phyloP scores from a whole-genome alignment of 2,113 vertebrate species.

The Mirza zaza region DNA sequence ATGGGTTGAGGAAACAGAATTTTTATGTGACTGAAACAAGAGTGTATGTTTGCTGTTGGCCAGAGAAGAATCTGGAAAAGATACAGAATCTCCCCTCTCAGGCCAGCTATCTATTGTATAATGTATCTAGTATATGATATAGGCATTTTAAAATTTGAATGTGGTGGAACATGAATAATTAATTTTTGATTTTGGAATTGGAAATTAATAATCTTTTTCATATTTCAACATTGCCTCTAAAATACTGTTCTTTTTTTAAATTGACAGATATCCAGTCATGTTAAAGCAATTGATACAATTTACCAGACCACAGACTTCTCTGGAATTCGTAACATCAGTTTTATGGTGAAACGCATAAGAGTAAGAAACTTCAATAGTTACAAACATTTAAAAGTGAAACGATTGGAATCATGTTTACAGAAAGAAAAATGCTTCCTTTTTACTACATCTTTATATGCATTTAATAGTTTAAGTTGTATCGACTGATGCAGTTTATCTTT shows the following conservation, averaged over 20 bases:
- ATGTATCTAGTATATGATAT: background rate
- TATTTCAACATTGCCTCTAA: constrained; percentile 42
- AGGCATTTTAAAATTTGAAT: constrained; percentile 39
- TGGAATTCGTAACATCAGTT: constrained; percentile 97
- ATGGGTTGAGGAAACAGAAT: background rate
- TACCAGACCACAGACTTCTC: constrained; percentile 96
- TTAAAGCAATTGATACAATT: constrained; percentile 96
- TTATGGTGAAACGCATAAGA: constrained; percentile 98
- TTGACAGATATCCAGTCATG: constrained; percentile 96
- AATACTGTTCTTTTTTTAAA: constrained; percentile 41
- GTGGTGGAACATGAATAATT: background rate
- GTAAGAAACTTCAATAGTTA: constrained; percentile 85
- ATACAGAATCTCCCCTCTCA: background rate
- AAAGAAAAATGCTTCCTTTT: constrained; percentile 19
- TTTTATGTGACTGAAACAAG: background rate
- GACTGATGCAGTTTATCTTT: background rate
- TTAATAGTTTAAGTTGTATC: background rate
- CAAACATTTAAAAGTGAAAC: background rate
- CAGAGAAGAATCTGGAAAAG: constrained; percentile 7
- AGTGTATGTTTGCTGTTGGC: background rate
- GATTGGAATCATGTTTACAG: background rate
- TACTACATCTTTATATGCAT: constrained; percentile 9
- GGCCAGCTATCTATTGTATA: background rate
- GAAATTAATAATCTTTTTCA: constrained; percentile 16
- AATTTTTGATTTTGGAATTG: constrained; percentile 49